Percentiles rank a stretch among this genome's conserved stretches.
These are phyloP conservation scores for Hydrophis major DNA, from an alignment of 2,797 vertebrate genomes.

Conservation along the genomic window DNA sequence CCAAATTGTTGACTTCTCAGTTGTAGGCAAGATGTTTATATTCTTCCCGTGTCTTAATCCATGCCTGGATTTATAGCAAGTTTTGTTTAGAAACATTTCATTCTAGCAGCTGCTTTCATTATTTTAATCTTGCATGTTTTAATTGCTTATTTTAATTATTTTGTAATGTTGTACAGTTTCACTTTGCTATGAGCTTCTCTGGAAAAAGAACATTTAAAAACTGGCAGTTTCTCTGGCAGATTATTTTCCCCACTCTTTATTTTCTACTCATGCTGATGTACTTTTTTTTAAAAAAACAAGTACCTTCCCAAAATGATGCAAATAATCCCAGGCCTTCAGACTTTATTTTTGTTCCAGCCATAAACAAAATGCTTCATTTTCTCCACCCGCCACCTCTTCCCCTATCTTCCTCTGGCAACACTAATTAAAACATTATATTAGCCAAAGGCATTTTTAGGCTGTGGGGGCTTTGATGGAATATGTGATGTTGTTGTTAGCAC, in stretches of 20 bases:
- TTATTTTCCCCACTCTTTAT: not conserved
- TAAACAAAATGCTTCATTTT: not conserved
- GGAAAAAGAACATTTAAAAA: not conserved
- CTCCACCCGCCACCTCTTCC: not conserved
- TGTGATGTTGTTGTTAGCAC: not conserved
- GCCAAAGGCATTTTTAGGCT: conserved; percentile 7
- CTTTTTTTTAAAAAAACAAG: too few species aligned
- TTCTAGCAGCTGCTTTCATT: not conserved
- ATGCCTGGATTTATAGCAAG: not conserved
- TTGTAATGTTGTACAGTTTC: not conserved
- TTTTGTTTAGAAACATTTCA: not conserved
- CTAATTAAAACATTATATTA: conserved; percentile 2
- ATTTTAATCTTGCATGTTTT: not conserved
- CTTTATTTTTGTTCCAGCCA: not conserved
- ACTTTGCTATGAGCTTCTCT: not conserved
- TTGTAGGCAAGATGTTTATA: not conserved
- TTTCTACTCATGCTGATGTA: not conserved
- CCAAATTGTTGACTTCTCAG: not conserved
- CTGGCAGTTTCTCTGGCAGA: not conserved
- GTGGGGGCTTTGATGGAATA: not conserved
- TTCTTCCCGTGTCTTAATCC: not conserved
- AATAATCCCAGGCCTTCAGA: not conserved
- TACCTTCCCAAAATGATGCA: not conserved
- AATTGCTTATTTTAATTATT: not conserved
- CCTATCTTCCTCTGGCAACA: conserved; percentile 11